These are phyloP conservation scores for Lepeophtheirus nordmannii DNA, from an alignment of 2,888 invertebrate genomes.

Conservation along the genomic window DNA sequence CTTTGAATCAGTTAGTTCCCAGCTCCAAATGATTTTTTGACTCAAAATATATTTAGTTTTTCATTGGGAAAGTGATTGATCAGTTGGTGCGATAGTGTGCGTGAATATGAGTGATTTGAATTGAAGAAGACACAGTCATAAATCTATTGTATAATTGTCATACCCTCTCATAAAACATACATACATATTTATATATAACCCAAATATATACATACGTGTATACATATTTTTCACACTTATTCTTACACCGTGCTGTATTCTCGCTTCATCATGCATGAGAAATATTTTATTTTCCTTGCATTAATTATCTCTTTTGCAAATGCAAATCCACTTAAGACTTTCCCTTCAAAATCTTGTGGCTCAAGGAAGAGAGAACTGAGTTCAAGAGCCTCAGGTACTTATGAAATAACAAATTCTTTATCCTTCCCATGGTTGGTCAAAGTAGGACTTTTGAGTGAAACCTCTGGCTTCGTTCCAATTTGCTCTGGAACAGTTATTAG, in stretches of 20 bases:
- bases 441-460: background rate
- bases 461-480: background rate
- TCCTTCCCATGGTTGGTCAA: constrained; percentile 11
- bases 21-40: no score
- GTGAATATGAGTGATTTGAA: no score
- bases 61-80: constrained; percentile 3
- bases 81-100: background rate
- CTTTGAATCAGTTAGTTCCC: no score
- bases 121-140: no score
- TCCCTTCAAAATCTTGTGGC: background rate
- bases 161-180: no score
- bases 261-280: background rate
- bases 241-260: background rate
- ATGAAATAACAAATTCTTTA: background rate
- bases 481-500: constrained; percentile 6
- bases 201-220: no score
- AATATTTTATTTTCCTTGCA: background rate
- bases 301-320: background rate
- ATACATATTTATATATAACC: no score
- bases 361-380: background rate
- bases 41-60: no score
- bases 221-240: no score
- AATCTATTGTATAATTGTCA: no score
- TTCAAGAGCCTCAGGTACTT: background rate
- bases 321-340: background rate